phyloP scores from a whole-genome alignment of 2,113 vertebrate species.

The Ancistrus triradiatus region DNA sequence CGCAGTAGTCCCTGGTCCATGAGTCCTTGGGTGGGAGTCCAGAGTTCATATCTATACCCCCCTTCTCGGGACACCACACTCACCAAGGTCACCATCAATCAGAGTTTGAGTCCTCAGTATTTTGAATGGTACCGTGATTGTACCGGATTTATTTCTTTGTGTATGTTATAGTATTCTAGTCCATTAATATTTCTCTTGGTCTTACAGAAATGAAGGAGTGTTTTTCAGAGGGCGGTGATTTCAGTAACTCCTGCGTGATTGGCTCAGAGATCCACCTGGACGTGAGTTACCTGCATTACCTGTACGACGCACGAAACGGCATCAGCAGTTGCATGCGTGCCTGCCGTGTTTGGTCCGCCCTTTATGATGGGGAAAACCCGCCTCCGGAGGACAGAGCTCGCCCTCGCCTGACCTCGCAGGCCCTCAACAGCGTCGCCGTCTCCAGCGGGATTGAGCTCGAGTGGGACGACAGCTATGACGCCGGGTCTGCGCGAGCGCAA shows the following conservation, averaged over 20 bases:
- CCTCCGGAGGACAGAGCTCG: conserved; percentile 67
- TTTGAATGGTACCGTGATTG: too few relatives aligned
- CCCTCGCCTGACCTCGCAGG: conserved; percentile 11
- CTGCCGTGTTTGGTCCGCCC: conserved; percentile 87
- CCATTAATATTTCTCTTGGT: background rate
- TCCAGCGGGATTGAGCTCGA: conserved; percentile 78
- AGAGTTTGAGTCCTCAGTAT: too few relatives aligned
- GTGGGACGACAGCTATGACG: conserved; percentile 96
- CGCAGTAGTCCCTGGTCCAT: too few relatives aligned
- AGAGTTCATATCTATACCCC: too few relatives aligned
- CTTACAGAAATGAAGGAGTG: conserved; percentile 54
- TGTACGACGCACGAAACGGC: conserved; percentile 81
- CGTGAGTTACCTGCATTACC: conserved; percentile 92
- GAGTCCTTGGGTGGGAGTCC: too few relatives aligned
- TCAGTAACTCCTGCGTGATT: conserved; percentile 77
- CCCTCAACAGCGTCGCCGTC: conserved; percentile 19
- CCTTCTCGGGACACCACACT: too few relatives aligned
- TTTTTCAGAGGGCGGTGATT: conserved; percentile 30
- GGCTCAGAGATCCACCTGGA: conserved; percentile 82
- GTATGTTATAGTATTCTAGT: too few relatives aligned
- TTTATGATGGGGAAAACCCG: conserved; percentile 84
- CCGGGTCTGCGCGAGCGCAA: conserved; percentile 65
- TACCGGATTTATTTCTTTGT: too few relatives aligned
- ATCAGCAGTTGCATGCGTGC: conserved; percentile 80
- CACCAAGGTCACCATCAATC: too few relatives aligned